These are phyloP conservation scores for Sminthopsis crassicaudata DNA, from an alignment of 2,113 vertebrate genomes.

Conservation along the genomic window DNA sequence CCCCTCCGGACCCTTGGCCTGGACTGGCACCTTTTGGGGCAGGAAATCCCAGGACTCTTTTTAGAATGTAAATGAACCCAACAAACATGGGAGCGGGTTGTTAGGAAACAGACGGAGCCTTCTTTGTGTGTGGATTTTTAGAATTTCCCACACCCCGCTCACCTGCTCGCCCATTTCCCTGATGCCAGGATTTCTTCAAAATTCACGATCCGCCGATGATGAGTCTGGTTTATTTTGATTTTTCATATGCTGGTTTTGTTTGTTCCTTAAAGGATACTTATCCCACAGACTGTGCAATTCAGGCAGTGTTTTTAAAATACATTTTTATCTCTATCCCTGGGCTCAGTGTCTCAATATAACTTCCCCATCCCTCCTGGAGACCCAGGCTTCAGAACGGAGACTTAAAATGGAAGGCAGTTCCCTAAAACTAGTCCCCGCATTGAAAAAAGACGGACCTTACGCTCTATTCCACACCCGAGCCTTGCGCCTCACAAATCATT, in stretches of 20 bases:
- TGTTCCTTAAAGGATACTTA: not conserved
- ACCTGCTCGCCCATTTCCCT: not conserved
- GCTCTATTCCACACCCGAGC: no score
- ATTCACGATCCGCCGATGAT: no score
- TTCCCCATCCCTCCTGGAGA: no score
- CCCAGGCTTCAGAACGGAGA: not conserved
- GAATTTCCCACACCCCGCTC: not conserved
- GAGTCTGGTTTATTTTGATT: not conserved
- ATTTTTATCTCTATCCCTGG: not conserved
- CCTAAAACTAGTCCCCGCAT: no score
- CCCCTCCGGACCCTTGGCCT: no score
- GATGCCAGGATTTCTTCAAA: not conserved
- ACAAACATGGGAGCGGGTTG: no score
- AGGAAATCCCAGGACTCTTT: no score
- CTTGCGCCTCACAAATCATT: no score
- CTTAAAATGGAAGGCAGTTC: not conserved
- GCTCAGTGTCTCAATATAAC: not conserved
- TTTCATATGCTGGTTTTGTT: not conserved
- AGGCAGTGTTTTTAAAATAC: not conserved
- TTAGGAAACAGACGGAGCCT: no score
- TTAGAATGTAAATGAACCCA: no score
- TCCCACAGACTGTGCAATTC: no score
- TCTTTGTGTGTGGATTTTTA: not conserved
- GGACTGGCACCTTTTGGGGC: not conserved
- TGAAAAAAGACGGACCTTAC: no score